Percentiles rank a stretch among this genome's conserved stretches.
Conservation (phyloP, 2,797 vertebrate species). For the Ficedula albicollis region DNA sequence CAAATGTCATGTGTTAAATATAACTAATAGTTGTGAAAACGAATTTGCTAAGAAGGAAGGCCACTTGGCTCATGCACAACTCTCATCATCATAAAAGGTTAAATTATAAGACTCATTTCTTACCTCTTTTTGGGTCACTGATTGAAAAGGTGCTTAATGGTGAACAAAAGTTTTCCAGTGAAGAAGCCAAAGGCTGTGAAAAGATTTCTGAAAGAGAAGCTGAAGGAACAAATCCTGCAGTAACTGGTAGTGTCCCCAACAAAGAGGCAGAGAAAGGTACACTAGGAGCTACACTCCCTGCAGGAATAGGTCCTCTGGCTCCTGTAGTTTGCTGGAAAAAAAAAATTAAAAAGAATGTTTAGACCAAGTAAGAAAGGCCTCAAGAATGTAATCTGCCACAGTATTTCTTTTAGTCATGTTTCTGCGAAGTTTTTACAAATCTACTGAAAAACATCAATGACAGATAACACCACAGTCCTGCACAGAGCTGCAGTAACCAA, state of each 20-base stretch:
- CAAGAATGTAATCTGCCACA: not conserved
- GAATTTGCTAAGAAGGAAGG: not conserved
- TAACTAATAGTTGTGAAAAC: not conserved
- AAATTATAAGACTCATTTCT: not conserved
- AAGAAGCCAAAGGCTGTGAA: constrained; percentile 76
- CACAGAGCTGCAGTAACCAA: not conserved
- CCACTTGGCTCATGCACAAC: not conserved
- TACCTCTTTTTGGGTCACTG: constrained; percentile 88
- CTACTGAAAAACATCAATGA: not conserved
- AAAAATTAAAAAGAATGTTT: not conserved
- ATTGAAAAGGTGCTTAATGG: constrained; percentile 87
- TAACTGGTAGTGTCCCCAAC: constrained; percentile 79
- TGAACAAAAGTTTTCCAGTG: constrained; percentile 83
- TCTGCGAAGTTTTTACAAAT: not conserved
- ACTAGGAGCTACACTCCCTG: constrained; percentile 77
- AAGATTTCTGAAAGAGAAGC: constrained; percentile 76
- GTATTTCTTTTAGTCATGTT: not conserved
- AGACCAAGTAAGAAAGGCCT: not conserved
- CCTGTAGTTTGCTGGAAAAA: constrained; percentile 50
- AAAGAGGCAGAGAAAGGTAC: constrained; percentile 81
- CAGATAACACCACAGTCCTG: not conserved
- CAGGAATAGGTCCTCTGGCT: constrained; percentile 71
- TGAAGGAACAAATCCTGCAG: constrained; percentile 69
- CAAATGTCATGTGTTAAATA: not conserved
- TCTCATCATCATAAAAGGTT: not conserved